Conservation (phyloP, 1,140 invertebrate species). For the Panagrolaimus sp. region DNA sequence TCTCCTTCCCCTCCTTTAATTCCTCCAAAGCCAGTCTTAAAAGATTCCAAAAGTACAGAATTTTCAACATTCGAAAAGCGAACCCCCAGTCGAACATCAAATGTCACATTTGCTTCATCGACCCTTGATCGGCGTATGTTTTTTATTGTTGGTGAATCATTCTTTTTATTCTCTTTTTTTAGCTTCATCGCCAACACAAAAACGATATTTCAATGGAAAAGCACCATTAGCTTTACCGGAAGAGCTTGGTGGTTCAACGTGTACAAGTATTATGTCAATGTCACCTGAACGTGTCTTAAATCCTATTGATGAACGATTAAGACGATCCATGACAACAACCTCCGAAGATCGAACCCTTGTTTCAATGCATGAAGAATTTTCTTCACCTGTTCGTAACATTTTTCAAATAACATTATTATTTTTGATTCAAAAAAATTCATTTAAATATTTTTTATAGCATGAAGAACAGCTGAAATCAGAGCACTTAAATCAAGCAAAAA, state of each 20-base stretch:
- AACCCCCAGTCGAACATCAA: constrained; percentile 16
- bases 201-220: constrained; percentile 25
- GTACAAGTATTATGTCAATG: constrained; percentile 29
- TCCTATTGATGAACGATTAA: constrained; percentile 11
- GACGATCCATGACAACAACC: constrained; percentile 6
- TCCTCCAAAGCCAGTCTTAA: background rate
- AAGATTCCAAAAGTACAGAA: constrained; percentile 13
- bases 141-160: constrained; percentile 19
- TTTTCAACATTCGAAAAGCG: constrained; percentile 2
- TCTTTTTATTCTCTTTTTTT: constrained; percentile 19
- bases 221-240: constrained; percentile 43
- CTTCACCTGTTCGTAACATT: background rate
- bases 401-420: too few relatives aligned
- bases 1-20: background rate
- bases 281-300: constrained; percentile 25
- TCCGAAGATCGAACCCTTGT: constrained; percentile 3
- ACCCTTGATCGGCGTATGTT: constrained; percentile 39
- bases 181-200: constrained; percentile 30
- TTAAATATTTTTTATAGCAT: too few relatives aligned
- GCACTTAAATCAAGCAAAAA: too few relatives aligned
- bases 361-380: constrained; percentile 12
- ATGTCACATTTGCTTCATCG: constrained; percentile 34
- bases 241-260: constrained; percentile 36
- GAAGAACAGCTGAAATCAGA: too few relatives aligned
- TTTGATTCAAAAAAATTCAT: too few relatives aligned